Percentiles rank a stretch among this genome's conserved stretches.
Conservation (phyloP, 37 sponge, comb jelly and placozoan genomes). For the Bolinopsis microptera region DNA sequence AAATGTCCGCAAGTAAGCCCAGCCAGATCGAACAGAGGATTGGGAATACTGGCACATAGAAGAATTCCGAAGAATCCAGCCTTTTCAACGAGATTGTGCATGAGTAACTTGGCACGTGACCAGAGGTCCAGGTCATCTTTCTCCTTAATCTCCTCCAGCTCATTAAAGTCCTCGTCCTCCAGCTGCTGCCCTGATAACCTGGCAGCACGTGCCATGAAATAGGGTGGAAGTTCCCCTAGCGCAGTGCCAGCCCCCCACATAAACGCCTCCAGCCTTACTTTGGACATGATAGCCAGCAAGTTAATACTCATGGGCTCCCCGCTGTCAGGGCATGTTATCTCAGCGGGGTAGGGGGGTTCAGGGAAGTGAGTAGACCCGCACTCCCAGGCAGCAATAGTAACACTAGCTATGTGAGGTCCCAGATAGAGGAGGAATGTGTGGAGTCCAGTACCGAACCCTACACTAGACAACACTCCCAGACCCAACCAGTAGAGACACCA, state of each 20-base stretch:
- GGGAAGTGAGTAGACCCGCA: constrained; percentile 95
- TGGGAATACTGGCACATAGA: constrained; percentile 97
- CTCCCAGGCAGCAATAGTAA: constrained; percentile 96
- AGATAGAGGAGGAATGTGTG: constrained; percentile 97
- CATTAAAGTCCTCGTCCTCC: constrained; percentile 84
- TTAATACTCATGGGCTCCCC: constrained; percentile 66
- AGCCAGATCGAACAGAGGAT: constrained; percentile 98
- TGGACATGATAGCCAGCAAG: constrained; percentile 86
- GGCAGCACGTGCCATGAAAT: constrained; percentile 99
- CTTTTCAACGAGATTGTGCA: constrained; percentile 84
- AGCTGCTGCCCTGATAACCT: constrained; percentile 77
- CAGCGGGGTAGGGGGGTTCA: constrained; percentile 82
- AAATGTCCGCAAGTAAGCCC: constrained; percentile 99
- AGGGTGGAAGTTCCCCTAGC: constrained; percentile 97
- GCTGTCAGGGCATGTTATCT: constrained; percentile 75
- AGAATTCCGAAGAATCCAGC: constrained; percentile 97
- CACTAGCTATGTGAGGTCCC: constrained; percentile 99
- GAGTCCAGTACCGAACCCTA: constrained; percentile 96
- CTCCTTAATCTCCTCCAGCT: constrained; percentile 61
- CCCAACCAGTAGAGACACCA: constrained; percentile 96
- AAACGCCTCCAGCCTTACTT: constrained; percentile 89
- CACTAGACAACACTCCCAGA: constrained; percentile 90
- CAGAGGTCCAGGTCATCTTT: constrained; percentile 63
- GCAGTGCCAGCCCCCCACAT: constrained; percentile 99
- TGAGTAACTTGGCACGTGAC: constrained; percentile 79